Conservation (phyloP, 2,888 invertebrate species). For the Eurytoma californica region DNA sequence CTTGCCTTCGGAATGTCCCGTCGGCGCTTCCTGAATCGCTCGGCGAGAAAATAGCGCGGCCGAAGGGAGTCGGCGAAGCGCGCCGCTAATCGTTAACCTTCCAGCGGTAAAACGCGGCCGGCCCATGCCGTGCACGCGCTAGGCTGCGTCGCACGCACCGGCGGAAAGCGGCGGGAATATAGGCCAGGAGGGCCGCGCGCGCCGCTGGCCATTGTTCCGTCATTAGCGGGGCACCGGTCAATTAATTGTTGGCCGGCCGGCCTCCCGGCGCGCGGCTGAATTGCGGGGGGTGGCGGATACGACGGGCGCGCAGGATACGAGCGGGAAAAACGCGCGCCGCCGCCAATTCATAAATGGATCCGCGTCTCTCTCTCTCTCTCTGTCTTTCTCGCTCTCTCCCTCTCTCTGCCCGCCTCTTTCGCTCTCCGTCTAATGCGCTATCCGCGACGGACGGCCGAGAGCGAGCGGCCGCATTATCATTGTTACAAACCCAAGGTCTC, state of each 20-base stretch:
- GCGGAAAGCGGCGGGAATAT: slow-evolving; percentile 60
- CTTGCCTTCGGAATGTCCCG: too few relatives aligned
- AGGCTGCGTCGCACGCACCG: too few relatives aligned
- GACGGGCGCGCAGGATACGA: slow-evolving; percentile 69
- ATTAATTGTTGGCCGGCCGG: slow-evolving; percentile 72
- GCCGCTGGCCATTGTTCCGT: slow-evolving; percentile 69
- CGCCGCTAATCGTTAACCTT: slow-evolving; percentile 19
- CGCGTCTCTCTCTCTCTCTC: slow-evolving; percentile 53
- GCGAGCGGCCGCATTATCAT: slow-evolving; percentile 52
- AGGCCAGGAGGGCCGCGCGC: slow-evolving; percentile 70
- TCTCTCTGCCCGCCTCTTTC: slow-evolving; percentile 46
- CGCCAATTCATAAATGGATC: slow-evolving; percentile 66
- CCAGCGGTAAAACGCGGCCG: neutral
- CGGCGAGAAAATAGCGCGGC: neutral
- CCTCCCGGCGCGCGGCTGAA: slow-evolving; percentile 64
- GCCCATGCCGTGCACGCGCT: too few relatives aligned
- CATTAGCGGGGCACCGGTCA: slow-evolving; percentile 68
- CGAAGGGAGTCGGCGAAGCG: neutral
- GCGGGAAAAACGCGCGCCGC: slow-evolving; percentile 67
- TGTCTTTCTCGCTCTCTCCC: neutral
- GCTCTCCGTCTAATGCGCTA: slow-evolving; percentile 13
- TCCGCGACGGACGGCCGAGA: neutral
- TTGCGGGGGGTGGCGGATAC: neutral
- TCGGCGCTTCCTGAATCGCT: neutral
- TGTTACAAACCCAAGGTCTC: slow-evolving; percentile 54